Base-by-base conservation (phyloP, 2,888 invertebrate genomes). In the Nemoura dubitans region DNA sequence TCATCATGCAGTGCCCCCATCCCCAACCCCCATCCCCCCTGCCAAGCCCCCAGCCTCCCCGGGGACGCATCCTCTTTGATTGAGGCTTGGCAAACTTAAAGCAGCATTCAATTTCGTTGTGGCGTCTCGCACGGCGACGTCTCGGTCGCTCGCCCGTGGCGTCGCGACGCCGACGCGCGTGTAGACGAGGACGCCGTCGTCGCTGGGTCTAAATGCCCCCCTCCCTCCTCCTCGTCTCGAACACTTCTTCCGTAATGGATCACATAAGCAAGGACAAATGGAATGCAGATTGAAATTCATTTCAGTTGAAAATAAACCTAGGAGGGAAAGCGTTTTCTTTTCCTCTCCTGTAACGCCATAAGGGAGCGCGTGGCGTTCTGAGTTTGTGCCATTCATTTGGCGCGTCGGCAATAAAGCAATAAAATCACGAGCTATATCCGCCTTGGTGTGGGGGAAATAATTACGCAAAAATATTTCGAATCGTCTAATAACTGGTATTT, bases 81-180 rank as follows among this genome's bases (percentile, higher is more conserved):
- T 85, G 85, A 87, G 85, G 87, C 85, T 87, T 80, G 76, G 85
- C 82, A 78, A 87, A 87, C 86, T 86, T 86, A 43, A 59, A 84
- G 84, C 86, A 86, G 84, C 83, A 86, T 86, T 87, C 87, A 82
- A 83, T 86, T 86, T 83, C 83, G 36, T 84, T 84, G 76, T 83
- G 27, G 29, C 76, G 59, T 76, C 59, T n/a, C 84, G 25, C 28
- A 2, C 76, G 28, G 3, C 6, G 59, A 27, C 28, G n/a, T 29
- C 7, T 30, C 81, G 7, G 21, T 78, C n/a, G 21, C 83, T 30
- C 83, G 42, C 25, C 26, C 43, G n/a, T n/a, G n/a, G n/a, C n/a
- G n/a, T n/a, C n/a, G n/a, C n/a, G n/a, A n/a, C 78, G 16, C 0
- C 27, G 27, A 26, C 2, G 25, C 28, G 6, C 3, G 76, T 7